phyloP scores from a whole-genome alignment of 2,113 vertebrate genomes.

The Pipra filicauda region DNA sequence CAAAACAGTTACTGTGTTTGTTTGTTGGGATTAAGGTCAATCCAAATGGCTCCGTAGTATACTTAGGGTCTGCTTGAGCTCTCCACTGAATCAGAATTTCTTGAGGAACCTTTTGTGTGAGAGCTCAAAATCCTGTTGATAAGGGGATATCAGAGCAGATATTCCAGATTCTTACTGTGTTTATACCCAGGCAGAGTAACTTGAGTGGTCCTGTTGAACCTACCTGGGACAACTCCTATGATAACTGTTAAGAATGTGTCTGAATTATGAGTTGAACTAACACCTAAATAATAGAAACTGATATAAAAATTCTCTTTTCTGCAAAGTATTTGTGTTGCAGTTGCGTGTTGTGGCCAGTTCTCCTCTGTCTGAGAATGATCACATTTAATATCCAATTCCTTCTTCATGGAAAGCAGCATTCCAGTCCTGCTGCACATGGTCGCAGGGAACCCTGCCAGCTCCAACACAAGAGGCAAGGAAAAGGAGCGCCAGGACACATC shows the following conservation, averaged over 20 bases:
- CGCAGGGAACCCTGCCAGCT: fast-evolving
- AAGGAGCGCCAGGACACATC: neutral
- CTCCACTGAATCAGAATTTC: neutral
- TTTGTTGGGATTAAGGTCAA: neutral
- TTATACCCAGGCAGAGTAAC: neutral
- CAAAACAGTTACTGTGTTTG: neutral
- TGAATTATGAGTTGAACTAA: neutral
- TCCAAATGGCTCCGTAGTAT: neutral
- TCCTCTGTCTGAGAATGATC: neutral
- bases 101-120: neutral
- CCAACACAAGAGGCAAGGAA: neutral
- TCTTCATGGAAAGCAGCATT: neutral
- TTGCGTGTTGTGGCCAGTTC: neutral
- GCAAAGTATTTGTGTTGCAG: neutral
- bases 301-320: neutral
- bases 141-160: neutral
- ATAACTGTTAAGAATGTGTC: neutral
- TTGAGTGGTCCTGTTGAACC: neutral
- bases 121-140: neutral
- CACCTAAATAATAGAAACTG: neutral
- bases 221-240: fast-evolving
- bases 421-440: fast-evolving
- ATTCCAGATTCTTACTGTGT: neutral
- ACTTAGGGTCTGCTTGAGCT: neutral
- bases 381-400: neutral